Evolutionary conservation across 30 jellyfish, hydroid and myxozoan species (phyloP).

Genomic region (Clytia hemisphaerica): DNA sequence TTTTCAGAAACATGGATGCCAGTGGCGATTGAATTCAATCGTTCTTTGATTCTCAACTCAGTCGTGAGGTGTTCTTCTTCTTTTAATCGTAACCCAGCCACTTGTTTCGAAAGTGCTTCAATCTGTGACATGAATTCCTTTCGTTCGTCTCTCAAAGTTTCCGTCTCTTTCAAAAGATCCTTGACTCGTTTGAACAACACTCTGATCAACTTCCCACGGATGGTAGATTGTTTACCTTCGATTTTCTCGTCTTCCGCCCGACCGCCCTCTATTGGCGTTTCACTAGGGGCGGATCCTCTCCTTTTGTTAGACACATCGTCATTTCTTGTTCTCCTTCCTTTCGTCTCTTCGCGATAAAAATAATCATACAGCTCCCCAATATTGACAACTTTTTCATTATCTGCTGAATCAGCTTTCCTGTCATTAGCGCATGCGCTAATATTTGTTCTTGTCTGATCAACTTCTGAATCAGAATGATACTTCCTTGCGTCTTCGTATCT

Average conservation of each 20-base stretch:
- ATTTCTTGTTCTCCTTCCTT: not conserved
- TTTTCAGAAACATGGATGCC: slow-evolving; percentile 16
- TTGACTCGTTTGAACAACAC: slow-evolving; percentile 71
- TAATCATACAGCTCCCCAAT: too few relatives aligned
- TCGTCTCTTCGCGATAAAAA: too few relatives aligned
- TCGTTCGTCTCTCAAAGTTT: slow-evolving; percentile 64
- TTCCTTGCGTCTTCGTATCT: too few relatives aligned
- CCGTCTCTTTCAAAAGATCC: slow-evolving; percentile 76
- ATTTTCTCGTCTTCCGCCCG: slow-evolving; percentile 9
- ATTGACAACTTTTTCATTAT: too few relatives aligned
- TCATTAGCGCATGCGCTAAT: too few relatives aligned
- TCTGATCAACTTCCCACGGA: slow-evolving; percentile 41
- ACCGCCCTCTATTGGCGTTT: not conserved
- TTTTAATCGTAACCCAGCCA: slow-evolving; percentile 22
- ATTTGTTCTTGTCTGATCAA: too few relatives aligned
- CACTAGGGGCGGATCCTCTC: too few relatives aligned
- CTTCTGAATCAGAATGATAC: too few relatives aligned
- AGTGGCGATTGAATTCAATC: slow-evolving; percentile 17
- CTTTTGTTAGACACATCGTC: not conserved
- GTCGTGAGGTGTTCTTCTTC: slow-evolving; percentile 16
- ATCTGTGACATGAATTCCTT: slow-evolving; percentile 46
- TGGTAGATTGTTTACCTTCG: slow-evolving; percentile 22
- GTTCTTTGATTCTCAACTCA: slow-evolving; percentile 31
- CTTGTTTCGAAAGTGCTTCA: slow-evolving; percentile 17
- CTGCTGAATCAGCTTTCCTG: too few relatives aligned